Conservation (phyloP, 2,113 vertebrate genomes). For the Hyperopisus bebe region DNA sequence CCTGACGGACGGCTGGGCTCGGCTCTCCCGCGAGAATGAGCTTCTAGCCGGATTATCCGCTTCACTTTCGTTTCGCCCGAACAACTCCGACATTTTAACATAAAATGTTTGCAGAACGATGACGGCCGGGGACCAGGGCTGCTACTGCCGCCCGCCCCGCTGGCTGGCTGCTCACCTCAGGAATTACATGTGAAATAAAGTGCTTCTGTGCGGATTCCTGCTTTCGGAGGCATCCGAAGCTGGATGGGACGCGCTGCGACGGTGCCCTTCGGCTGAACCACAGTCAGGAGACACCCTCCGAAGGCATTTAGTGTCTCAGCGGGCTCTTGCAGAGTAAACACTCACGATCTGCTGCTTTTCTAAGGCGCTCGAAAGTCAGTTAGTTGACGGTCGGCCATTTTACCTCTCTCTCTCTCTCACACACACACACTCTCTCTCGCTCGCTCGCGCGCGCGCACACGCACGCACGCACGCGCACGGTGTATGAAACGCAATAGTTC, state of each 20-base stretch:
- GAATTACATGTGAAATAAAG: constrained; percentile 88
- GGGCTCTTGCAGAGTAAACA: constrained; percentile 56
- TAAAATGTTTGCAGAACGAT: neutral
- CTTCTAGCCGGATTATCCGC: neutral
- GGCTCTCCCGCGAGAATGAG: neutral
- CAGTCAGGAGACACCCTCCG: constrained; percentile 47
- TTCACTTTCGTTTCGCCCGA: neutral
- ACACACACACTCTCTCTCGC: neutral
- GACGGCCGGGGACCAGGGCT: neutral
- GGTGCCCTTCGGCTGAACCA: constrained; percentile 60
- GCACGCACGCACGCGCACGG: neutral
- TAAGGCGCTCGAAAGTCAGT: constrained; percentile 79
- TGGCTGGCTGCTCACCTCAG: constrained; percentile 72
- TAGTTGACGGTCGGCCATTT: constrained; percentile 95
- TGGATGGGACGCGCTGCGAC: constrained; percentile 68
- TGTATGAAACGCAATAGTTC: neutral
- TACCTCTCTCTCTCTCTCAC: constrained; percentile 73
- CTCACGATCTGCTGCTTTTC: constrained; percentile 65
- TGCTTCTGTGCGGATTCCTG: constrained; percentile 97
- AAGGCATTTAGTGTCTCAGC: constrained; percentile 50
- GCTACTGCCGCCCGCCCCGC: neutral
- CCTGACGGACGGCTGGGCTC: neutral
- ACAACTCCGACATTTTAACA: neutral
- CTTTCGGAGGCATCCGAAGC: constrained; percentile 91
- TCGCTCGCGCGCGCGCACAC: neutral